Base-by-base conservation (phyloP, 1,140 invertebrate genomes). In the Cotesia vestalis region DNA sequence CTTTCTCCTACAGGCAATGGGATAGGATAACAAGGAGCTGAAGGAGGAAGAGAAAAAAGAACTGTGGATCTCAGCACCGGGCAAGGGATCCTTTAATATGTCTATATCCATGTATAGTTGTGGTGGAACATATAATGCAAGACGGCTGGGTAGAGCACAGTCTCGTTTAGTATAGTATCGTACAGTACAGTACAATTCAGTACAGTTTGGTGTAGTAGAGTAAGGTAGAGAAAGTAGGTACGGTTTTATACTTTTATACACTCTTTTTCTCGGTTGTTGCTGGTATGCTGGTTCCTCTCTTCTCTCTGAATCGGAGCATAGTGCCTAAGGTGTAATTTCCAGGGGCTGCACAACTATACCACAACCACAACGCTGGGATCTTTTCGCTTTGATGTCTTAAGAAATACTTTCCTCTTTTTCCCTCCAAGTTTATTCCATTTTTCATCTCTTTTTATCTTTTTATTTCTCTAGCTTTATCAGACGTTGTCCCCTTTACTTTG, bases 361-460 rank as follows among this genome's bases (percentile, higher is more conserved):
- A 55, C 64, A n/a, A 14, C 51, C 27, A 55, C 64, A n/a, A 66
- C 14, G 14, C 4, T 8, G 38, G 11, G 46, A 20, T 66, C 17
- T 55, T 66, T 66, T 53, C 34, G 6, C 64, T 66, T 66, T 66
- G 64, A 66, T 66, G 64, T 66, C 17, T 51, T 53, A 66, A 66
- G 20, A 35, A 66, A 66, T 66, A 20, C 20, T 66, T 35, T 51
- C n/a, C 17, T 62, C 60, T 20, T 27, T 9, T 11, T 46, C 40
- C 11, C 11, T 46, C 40, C 2, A 9, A 46, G 9, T 20, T 57
- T 20, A 34, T 34, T 20, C 20, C 34, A 27, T 61, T 11, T 34
- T 27, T 12, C 27, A 61, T 27, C 59, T 27, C 27, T 27, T 27
- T 27, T 27, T 27, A 27, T 27, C 27, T 27, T 27, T 27, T 27